Evolutionary conservation across 2,888 invertebrate genomes (phyloP).

Genomic region (Volucella inanis): DNA sequence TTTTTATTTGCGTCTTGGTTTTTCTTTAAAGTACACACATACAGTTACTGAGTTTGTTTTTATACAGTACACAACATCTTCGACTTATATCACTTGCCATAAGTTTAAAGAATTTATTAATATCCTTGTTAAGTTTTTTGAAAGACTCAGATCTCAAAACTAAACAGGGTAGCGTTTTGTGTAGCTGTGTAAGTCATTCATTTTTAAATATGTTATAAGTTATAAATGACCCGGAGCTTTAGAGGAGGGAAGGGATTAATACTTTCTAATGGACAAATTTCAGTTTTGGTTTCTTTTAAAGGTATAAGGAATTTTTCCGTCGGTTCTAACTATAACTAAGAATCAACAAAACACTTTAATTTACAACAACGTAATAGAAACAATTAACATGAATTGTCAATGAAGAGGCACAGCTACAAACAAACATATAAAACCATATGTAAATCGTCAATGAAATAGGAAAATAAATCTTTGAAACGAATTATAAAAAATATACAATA

Average conservation of each 20-base stretch:
- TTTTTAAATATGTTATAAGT: slow-evolving; percentile 16
- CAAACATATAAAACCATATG: slow-evolving; percentile 2
- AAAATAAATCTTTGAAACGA: not conserved
- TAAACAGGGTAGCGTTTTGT: slow-evolving; percentile 29
- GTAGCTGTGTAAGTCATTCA: slow-evolving; percentile 33
- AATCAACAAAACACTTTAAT: no score
- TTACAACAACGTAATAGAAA: no score
- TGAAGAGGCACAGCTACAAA: slow-evolving; percentile 16
- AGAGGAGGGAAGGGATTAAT: slow-evolving; percentile 6
- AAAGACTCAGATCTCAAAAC: slow-evolving; percentile 26
- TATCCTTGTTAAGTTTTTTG: slow-evolving; percentile 30
- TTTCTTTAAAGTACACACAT: slow-evolving; percentile 35
- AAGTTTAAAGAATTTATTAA: slow-evolving; percentile 40
- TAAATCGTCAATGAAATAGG: not conserved
- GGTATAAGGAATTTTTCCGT: no score
- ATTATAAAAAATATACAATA: not conserved
- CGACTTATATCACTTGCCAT: slow-evolving; percentile 61
- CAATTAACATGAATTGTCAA: not conserved
- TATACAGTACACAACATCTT: slow-evolving; percentile 58
- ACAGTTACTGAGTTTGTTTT: slow-evolving; percentile 26
- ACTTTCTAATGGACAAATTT: not conserved
- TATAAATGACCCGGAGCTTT: slow-evolving; percentile 11
- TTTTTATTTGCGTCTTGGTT: slow-evolving; percentile 7
- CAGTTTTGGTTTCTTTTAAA: no score
- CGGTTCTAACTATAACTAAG: no score